A percentile compares a stretch with the other conserved stretches of the same genome.
Conservation (phyloP, 2,888 invertebrate genomes). For the Ethmia dodecea region DNA sequence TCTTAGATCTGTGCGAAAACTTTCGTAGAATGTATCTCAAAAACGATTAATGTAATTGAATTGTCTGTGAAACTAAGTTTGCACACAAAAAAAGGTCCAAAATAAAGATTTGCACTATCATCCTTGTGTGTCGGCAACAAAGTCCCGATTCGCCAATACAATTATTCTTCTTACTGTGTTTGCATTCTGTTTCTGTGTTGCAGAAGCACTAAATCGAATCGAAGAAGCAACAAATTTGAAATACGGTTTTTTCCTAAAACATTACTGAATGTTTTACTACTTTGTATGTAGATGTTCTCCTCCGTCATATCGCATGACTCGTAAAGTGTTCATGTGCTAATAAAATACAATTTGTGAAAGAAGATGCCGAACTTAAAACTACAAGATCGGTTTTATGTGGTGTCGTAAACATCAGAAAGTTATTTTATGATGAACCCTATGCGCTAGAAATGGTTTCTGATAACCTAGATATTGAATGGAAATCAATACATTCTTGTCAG, state of each 20-base stretch:
- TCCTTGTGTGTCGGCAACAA: too few relatives aligned
- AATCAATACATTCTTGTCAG: too few relatives aligned
- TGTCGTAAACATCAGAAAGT: conserved; percentile 23
- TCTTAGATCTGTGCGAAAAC: too few relatives aligned
- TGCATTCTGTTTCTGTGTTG: too few relatives aligned
- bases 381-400: conserved; percentile 21
- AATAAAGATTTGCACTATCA: too few relatives aligned
- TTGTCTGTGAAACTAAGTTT: too few relatives aligned
- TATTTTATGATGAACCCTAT: conserved; percentile 19
- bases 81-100: too few relatives aligned
- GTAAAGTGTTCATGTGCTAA: conserved; percentile 25
- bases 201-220: too few relatives aligned
- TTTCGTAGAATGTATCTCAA: too few relatives aligned
- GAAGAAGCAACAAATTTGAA: neutral
- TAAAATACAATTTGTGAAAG: conserved; percentile 26
- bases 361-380: conserved; percentile 17
- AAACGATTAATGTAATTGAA: too few relatives aligned
- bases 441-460: conserved; percentile 2
- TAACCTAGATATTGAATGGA: conserved; percentile 1
- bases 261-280: conserved; percentile 6
- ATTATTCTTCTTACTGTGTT: too few relatives aligned
- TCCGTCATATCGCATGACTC: conserved; percentile 20
- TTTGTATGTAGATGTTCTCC: conserved; percentile 14
- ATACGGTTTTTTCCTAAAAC: neutral
- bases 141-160: too few relatives aligned